Evolutionary conservation across 2,113 vertebrate genomes (phyloP), one percentile per base, ranked within the genome.

Genomic region (Alexandromys fortis): DNA sequence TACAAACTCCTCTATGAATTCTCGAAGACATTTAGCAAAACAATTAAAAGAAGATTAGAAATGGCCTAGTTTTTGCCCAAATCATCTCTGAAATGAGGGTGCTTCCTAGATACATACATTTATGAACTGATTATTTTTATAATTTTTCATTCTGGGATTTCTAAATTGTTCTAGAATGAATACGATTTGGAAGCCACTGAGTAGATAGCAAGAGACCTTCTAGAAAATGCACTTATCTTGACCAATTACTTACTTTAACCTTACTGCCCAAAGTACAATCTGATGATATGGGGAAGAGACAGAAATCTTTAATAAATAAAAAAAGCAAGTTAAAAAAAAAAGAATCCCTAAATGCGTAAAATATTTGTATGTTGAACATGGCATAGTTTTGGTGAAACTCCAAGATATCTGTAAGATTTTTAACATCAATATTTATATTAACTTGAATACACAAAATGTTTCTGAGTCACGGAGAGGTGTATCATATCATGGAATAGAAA

Each of bases 271-370:
- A 12, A 61, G 35, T 22, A 8, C 49, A 79, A 12, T 5, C 9
- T 17, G 7, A 55, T n/a, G 4, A 55, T 11, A 55, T 55, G 19
- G 11, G 22, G 33, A 55, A 52, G n/a, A n/a, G n/a, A n/a, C n/a
- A n/a, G n/a, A n/a, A n/a, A n/a, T n/a, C n/a, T n/a, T n/a, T n/a
- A n/a, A n/a, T n/a, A n/a, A n/a, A n/a, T n/a, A n/a, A n/a, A n/a
- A n/a, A n/a, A n/a, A n/a, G n/a, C n/a, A n/a, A n/a, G n/a, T n/a
- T n/a, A n/a, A n/a, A n/a, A n/a, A n/a, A n/a, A n/a, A n/a, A n/a
- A n/a, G 17, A 52, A 22, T 11, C 2, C 35, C 7, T 14, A 61
- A 24, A 8, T 7, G 12, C 0, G 3, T 38, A 21, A 26, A 22
- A 61, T 61, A n/a, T 26, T 1, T 82, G 3, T 82, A 61, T 26